Evolutionary conservation across 2,888 invertebrate species (phyloP).

Genomic region (Nesidiocoris tenuis): DNA sequence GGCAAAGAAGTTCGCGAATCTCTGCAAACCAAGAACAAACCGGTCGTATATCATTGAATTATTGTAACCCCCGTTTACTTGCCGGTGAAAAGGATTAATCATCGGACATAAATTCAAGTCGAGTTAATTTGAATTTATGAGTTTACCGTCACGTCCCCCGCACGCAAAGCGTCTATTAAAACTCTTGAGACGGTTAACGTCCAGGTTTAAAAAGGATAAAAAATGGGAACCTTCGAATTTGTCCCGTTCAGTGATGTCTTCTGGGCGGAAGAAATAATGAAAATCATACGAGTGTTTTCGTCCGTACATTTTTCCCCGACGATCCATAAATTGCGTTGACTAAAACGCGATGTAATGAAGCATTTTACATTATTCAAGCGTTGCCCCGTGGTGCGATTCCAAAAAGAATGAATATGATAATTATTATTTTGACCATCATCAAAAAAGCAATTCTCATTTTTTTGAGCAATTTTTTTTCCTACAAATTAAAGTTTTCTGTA

Average conservation of each 20-base stretch:
- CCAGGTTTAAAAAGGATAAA: not conserved
- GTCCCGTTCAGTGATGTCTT: not conserved
- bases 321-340: not conserved
- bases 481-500: no score
- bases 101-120: constrained; percentile 14
- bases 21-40: not conserved
- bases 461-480: no score
- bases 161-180: constrained; percentile 13
- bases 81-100: constrained; percentile 8
- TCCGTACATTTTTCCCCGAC: no score
- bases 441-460: no score
- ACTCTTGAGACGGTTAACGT: not conserved
- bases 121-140: constrained; percentile 17
- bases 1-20: not conserved
- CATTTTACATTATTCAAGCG: not conserved
- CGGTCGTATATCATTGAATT: not conserved
- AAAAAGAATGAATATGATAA: no score
- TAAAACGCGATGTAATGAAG: not conserved
- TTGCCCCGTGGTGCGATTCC: no score
- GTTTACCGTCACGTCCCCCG: constrained; percentile 8
- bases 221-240: not conserved
- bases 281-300: not conserved
- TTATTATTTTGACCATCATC: no score
- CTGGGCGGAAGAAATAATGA: not conserved
- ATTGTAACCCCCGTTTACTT: not conserved